Evolutionary conservation across 2,113 vertebrate genomes (phyloP), one percentile per base, ranked within the genome.

Genomic region (Ameiurus melas): DNA sequence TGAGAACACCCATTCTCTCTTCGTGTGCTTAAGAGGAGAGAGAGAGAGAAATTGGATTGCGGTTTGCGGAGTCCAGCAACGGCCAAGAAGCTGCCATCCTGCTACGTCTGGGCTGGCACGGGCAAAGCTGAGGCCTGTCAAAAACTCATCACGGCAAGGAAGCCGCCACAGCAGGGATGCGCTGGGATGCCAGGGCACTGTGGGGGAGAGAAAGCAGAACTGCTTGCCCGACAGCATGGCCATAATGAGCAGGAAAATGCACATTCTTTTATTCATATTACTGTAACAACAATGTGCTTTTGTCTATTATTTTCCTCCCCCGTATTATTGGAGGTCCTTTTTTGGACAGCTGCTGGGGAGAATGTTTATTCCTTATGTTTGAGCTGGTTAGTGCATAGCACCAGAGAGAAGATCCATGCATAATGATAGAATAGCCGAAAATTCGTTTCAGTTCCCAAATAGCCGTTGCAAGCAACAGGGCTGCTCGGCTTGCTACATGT

Each of bases 61-160:
- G 92, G 92, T 94, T 93, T 92, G 84, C 85, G 92, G 93, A 94
- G 91, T 91, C 47, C 81, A 86, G 84, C 78, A 90, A 79, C 89
- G 91, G 94, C 96, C 95, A 96, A 95, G 94, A 95, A 96, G 94
- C 95, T 96, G 96, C 96, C 96, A 96, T 93, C 89, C 60, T 94
- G 93, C 93, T 93, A 92, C 93, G 94, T 95, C 92, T 95, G 93
- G 90, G 91, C 94, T 96, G 96, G 96, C 95, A 95, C 86, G 58
- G 92, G 60, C 93, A 92, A 93, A 92, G 94, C 94, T 91, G 90
- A 93, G 92, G 93, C 94, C 94, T 96, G 96, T 96, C 96, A 96
- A 94, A 94, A 94, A 94, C 95, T 94, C 96, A 94, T 95, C 95
- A 95, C 84, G 73, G 92, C 88, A 91, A 96, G 95, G 96, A 96